Percentiles rank a stretch among this genome's conserved stretches.
phyloP scores from a whole-genome alignment of 2,888 invertebrate species.

The Drosophila austrosaltans region DNA sequence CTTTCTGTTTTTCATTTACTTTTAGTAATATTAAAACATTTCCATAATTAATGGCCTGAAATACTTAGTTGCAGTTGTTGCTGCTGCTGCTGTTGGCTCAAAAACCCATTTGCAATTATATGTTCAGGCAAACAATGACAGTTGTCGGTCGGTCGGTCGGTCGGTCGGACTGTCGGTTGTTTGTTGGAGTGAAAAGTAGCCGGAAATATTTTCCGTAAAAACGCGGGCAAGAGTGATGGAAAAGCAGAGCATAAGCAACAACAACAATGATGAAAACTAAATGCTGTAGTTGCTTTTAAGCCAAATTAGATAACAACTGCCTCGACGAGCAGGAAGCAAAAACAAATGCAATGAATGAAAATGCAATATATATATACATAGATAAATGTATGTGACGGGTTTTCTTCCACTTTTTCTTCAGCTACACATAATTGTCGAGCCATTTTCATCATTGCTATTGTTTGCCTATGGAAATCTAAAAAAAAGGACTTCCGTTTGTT shows the following conservation, averaged over 20 bases:
- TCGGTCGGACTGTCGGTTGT: not conserved
- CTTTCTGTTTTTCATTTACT: slow-evolving; percentile 14
- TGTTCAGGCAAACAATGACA: slow-evolving; percentile 63
- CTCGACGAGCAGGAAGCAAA: slow-evolving; percentile 35
- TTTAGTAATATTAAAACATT: slow-evolving; percentile 63
- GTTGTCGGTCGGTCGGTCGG: slow-evolving; percentile 28
- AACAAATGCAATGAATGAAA: slow-evolving; percentile 25
- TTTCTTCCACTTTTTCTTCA: slow-evolving; percentile 19
- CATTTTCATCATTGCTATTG: slow-evolving; percentile 53
- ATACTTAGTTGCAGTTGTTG: slow-evolving; percentile 49
- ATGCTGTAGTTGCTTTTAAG: slow-evolving; percentile 45
- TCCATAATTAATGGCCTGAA: slow-evolving; percentile 69
- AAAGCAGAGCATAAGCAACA: slow-evolving; percentile 25
- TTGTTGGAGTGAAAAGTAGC: slow-evolving; percentile 39
- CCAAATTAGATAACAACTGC: slow-evolving; percentile 66
- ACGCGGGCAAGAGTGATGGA: slow-evolving; percentile 9
- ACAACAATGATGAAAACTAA: slow-evolving; percentile 33
- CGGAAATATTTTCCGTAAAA: slow-evolving; percentile 63
- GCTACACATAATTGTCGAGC: slow-evolving; percentile 53
- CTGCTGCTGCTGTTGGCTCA: slow-evolving; percentile 6
- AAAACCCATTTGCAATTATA: slow-evolving; percentile 44
- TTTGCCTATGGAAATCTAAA: slow-evolving; percentile 43
- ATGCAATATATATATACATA: slow-evolving; percentile 17
- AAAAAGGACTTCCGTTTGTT: slow-evolving; percentile 61
- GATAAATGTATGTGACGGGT: not conserved